A percentile compares a stretch with the other conserved stretches of the same genome.
These are phyloP conservation scores for Puma concolor DNA, from an alignment of 2,113 vertebrate genomes.

Conservation along the genomic window DNA sequence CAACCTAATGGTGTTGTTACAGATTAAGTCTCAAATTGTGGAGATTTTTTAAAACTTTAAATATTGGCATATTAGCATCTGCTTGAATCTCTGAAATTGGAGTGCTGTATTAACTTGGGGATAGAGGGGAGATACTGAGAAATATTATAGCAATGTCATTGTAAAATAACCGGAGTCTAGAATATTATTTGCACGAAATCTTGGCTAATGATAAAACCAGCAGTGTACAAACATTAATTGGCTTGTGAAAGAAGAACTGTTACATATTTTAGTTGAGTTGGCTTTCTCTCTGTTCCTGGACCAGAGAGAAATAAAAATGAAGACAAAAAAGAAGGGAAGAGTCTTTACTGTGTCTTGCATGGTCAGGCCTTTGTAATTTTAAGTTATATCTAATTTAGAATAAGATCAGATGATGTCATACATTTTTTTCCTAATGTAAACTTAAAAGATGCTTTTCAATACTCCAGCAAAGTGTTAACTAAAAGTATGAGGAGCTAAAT, in stretches of 20 bases:
- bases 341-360: not conserved
- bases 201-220: conserved; percentile 20
- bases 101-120: not conserved
- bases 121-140: not conserved
- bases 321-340: not conserved
- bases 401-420: not conserved
- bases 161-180: not conserved
- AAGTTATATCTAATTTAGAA: not conserved
- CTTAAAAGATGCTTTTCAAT: not conserved
- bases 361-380: not conserved
- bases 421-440: not conserved
- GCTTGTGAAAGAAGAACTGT: not conserved
- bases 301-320: not conserved
- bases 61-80: not conserved
- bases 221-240: not conserved
- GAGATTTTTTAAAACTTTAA: not conserved
- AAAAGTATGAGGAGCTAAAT: not conserved
- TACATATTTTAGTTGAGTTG: not conserved
- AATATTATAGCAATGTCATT: not conserved
- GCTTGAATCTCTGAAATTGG: not conserved
- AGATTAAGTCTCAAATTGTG: not conserved
- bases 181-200: not conserved
- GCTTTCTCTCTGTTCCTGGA: not conserved
- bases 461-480: not conserved
- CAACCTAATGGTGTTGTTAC: not conserved